Evolutionary conservation across 2,888 invertebrate genomes (phyloP).

Genomic region (Schizotus pectinicornis): DNA sequence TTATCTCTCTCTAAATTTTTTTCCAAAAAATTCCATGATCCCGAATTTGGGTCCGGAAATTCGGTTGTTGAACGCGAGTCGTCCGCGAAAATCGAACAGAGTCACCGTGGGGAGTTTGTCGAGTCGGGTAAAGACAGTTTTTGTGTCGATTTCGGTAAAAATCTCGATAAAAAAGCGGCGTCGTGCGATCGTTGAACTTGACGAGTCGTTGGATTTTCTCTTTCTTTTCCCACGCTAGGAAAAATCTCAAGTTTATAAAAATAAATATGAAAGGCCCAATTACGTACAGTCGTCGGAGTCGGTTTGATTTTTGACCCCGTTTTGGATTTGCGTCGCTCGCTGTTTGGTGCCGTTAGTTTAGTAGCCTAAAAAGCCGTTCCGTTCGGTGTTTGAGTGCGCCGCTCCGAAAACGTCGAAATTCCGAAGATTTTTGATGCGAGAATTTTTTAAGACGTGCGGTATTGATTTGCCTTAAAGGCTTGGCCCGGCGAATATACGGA

Average conservation of each 20-base stretch:
- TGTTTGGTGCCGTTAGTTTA: conserved; percentile 55
- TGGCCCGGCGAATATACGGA: conserved; percentile 59
- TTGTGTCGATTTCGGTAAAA: conserved; percentile 17
- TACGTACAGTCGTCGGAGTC: conserved; percentile 49
- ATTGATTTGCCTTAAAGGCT: conserved; percentile 61
- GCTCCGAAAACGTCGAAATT: conserved; percentile 40
- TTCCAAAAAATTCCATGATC: conserved; percentile 44
- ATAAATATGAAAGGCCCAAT: conserved; percentile 59
- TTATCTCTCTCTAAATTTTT: conserved; percentile 46
- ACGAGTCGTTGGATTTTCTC: conserved; percentile 51
- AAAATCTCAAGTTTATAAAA: conserved; percentile 58
- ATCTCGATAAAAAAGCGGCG: conserved; percentile 12
- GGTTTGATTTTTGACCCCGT: conserved; percentile 58
- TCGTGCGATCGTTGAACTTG: conserved; percentile 54
- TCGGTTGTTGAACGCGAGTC: conserved; percentile 8
- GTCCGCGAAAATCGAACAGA: conserved; percentile 12
- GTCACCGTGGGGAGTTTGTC: conserved; percentile 1
- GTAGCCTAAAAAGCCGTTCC: conserved; percentile 45
- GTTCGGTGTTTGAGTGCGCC: conserved; percentile 29
- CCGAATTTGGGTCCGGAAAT: conserved; percentile 24
- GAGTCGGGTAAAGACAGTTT: conserved; percentile 5
- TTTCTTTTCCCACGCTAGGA: conserved; percentile 56
- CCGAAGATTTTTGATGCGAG: conserved; percentile 48
- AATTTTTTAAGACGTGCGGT: conserved; percentile 59
- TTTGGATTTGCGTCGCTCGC: conserved; percentile 54